Evolutionary conservation across 2,113 vertebrate genomes (phyloP), one percentile per base, ranked within the genome.

Genomic region (Pluvianellus socialis): DNA sequence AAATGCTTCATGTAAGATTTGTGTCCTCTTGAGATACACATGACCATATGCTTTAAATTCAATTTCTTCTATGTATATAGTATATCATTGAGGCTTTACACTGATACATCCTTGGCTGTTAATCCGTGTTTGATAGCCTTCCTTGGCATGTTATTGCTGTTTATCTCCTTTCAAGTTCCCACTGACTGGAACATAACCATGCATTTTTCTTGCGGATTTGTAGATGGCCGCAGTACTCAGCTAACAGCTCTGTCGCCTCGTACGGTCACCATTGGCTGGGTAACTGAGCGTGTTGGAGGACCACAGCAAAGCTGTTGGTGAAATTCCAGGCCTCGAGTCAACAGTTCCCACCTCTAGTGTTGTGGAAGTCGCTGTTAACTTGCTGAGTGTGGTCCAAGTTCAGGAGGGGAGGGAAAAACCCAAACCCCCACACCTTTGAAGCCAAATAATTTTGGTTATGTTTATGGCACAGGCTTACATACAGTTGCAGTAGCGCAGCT

Each of bases 341-440:
- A 28, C 50, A 44, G 50, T 66, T 92, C 50, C 38, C 50, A 86
- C 42, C 67, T 86, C 42, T 32, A 45, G 10, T 67, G 42, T 59
- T 86, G 33, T 86, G 21, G 58, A 95, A 88, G 63, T 77, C 83
- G 53, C 40, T 88, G 38, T 50, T 77, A 74, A 67, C 26, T 90
- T 49, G 38, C 13, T 52, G 50, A 62, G 32, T 10, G 9, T 44
- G n/a, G 35, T 86, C 27, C 58, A n/a, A 26, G 32, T 91, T 77
- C 9, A 3, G 17, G 24, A 44, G 35, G 5, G 19, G 30, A 22
- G 22, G 47, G 22, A 23, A 12, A 50, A 47, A 49, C 16, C 11
- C 22, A 52, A 35, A 28, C 14, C 2, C 12, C 33, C 63, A 7
- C 9, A 55, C n/a, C 38, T 87, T 42, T 89, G 42, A 84, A 91